Evolutionary conservation across 2,113 vertebrate species (phyloP).

Genomic region (Cyphomyrus discorhynchus): DNA sequence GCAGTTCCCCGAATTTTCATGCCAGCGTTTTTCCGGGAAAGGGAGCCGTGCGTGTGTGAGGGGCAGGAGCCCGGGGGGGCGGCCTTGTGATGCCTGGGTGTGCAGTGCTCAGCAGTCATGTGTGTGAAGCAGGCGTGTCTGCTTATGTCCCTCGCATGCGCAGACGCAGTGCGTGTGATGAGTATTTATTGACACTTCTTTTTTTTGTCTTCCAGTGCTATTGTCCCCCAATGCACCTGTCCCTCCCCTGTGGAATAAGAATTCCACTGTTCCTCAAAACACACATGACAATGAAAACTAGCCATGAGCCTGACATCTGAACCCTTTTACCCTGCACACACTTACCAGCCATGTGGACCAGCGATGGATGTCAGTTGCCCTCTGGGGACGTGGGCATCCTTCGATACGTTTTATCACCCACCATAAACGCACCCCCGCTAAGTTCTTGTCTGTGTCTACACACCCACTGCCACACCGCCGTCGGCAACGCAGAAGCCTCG

Average conservation of each 20-base stretch:
- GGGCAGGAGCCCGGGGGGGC: not conserved
- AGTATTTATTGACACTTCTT: not conserved
- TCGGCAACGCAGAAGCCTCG: too few relatives aligned
- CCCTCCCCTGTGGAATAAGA: not conserved
- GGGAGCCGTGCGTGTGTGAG: not conserved
- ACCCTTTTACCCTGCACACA: not conserved
- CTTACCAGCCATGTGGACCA: not conserved
- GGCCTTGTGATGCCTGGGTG: not conserved
- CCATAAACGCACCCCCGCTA: not conserved
- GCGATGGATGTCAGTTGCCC: not conserved
- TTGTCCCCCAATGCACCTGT: not conserved
- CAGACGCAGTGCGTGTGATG: not conserved
- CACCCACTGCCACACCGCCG: not conserved
- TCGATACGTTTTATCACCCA: not conserved
- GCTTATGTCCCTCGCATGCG: not conserved
- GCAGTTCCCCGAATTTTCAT: not conserved
- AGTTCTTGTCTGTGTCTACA: not conserved
- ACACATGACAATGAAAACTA: not conserved
- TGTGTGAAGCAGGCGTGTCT: constrained; percentile 34
- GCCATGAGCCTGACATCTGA: not conserved
- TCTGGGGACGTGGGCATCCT: not conserved
- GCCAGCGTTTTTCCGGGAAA: constrained; percentile 5
- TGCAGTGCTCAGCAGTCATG: too few relatives aligned
- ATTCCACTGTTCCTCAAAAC: not conserved
- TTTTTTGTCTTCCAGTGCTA: not conserved